These are phyloP conservation scores for Nymphalis polychloros DNA, from an alignment of 2,888 invertebrate species.

Conservation along the genomic window DNA sequence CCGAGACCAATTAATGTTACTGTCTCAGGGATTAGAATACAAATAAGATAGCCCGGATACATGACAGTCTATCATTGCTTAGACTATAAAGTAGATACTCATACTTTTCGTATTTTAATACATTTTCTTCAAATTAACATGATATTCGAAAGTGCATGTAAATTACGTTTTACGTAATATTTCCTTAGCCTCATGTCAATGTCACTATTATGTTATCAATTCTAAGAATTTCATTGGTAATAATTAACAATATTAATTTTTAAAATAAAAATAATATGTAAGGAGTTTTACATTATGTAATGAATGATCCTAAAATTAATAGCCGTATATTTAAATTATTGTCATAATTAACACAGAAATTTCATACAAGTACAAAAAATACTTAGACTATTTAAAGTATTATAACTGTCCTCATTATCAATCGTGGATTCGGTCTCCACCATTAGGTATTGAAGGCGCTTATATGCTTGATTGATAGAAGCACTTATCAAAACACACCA, in stretches of 20 bases:
- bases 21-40: conserved; percentile 60
- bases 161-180: conserved; percentile 6
- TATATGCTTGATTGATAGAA: no score
- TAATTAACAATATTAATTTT: neutral
- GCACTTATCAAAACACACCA: no score
- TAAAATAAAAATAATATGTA: neutral
- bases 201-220: conserved; percentile 12
- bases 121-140: neutral
- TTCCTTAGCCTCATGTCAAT: conserved; percentile 10
- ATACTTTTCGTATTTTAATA: neutral
- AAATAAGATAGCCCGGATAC: conserved; percentile 48
- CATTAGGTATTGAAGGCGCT: no score
- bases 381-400: no score
- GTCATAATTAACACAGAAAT: neutral
- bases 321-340: neutral
- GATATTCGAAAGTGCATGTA: conserved; percentile 1
- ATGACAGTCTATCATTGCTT: conserved; percentile 20
- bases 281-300: no score
- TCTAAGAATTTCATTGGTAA: conserved; percentile 12
- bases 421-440: no score
- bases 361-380: no score
- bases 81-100: neutral
- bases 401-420: no score
- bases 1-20: conserved; percentile 66
- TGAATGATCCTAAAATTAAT: no score